Evolutionary conservation across 2,113 vertebrate species (phyloP).

Genomic region (Drymodes brunneopygia): DNA sequence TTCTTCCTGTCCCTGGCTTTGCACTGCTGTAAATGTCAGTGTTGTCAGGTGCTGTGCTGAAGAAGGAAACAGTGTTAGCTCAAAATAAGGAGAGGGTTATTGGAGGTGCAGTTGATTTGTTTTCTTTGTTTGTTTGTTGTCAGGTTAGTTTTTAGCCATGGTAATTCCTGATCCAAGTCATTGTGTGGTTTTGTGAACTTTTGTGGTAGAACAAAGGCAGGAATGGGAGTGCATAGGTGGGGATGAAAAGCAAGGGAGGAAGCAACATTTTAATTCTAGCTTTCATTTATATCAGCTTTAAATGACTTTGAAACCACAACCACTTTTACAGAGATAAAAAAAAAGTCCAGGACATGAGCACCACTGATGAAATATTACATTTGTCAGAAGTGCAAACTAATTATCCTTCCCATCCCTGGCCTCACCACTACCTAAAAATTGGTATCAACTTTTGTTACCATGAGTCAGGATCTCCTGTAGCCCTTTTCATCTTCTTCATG

Average conservation of each 20-base stretch:
- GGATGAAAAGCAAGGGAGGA: constrained; percentile 4
- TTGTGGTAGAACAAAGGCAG: neutral
- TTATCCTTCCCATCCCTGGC: neutral
- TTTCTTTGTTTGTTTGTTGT: neutral
- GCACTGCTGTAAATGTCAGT: neutral
- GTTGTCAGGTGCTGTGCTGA: neutral
- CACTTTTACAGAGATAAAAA: neutral
- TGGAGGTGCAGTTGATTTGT: neutral
- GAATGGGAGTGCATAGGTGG: neutral
- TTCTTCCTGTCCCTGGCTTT: neutral
- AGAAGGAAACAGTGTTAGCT: neutral
- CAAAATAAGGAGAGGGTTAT: neutral
- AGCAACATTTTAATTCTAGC: neutral
- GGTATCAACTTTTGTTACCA: neutral
- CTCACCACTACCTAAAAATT: neutral
- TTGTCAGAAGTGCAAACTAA: neutral
- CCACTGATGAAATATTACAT: neutral
- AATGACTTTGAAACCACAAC: neutral
- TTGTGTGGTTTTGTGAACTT: neutral
- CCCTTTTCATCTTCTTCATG: neutral
- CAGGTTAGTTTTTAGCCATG: neutral
- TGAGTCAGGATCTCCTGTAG: neutral
- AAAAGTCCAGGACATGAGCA: neutral
- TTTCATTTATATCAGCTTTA: neutral
- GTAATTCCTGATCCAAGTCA: neutral